Base-by-base conservation (phyloP, 2,113 vertebrate species). In the Lepisosteus osseus region DNA sequence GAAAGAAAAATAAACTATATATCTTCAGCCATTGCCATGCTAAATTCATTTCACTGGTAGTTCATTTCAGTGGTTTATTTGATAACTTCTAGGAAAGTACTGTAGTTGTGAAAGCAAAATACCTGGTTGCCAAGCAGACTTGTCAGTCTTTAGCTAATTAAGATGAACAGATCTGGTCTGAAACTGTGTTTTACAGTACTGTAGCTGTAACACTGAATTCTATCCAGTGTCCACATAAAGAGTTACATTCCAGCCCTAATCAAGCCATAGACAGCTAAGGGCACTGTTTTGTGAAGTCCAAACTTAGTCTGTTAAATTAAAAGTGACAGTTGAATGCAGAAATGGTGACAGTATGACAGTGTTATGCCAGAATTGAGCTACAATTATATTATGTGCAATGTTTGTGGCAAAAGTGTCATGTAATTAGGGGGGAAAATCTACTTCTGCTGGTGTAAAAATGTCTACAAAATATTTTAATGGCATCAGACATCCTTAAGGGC, bases 141-240 rank as follows among this genome's bases (percentile, higher is more conserved):
- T 13, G n/a, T 78, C 44, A 56, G 59, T 70, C 77, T 47, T 84
- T 79, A 84, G 71, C 74, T 86, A 86, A 90, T 81, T 77, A 85
- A 76, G 78, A 65, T 70, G 84, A 86, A 82, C 87, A 87, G 78
- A 90, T 87, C 84, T 86, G 78, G 86, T 85, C 84, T 88, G 81
- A 76, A 82, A 80, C 76, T 75, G 80, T 11, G 71, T 84, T 80
- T 83, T 79, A 75, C 63, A 76, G 78, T 69, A 74, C 73, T 8
- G 54, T 57, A 63, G 54, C 51, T 64, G 12, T 17, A 29, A 29
- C 17, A 17, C 62, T 29, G 62, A 40, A 7, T 54, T 54, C 40
- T 68, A 77, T 75, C 71, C 74, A 70, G 73, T 79, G 67, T 75
- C 69, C 61, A n/a, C 73, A 76, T 77, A 71, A 76, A 82, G 75